A percentile compares a stretch with the other conserved stretches of the same genome.
phyloP scores from a whole-genome alignment of 2,797 vertebrate genomes.

The Oophaga sylvatica region DNA sequence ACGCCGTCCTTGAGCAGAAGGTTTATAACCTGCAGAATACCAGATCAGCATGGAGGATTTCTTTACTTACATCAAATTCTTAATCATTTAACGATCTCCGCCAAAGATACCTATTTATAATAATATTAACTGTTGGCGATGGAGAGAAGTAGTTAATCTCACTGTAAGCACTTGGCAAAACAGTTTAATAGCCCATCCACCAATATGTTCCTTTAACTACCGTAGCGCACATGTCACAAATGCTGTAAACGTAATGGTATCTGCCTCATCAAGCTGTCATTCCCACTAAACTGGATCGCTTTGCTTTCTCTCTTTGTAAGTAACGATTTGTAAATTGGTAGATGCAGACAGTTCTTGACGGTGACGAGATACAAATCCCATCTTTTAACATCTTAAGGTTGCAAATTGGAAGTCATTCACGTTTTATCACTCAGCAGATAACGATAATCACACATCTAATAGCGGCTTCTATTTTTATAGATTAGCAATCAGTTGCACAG shows the following conservation, averaged over 20 bases:
- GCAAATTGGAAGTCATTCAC: slow-evolving; percentile 43
- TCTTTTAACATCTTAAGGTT: slow-evolving; percentile 36
- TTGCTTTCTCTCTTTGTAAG: slow-evolving; percentile 58
- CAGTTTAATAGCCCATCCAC: slow-evolving; percentile 52
- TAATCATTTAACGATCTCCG: slow-evolving; percentile 8
- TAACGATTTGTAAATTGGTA: slow-evolving; percentile 55
- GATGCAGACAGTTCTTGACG: slow-evolving; percentile 28
- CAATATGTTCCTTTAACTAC: slow-evolving; percentile 62
- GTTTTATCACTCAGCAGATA: slow-evolving; percentile 25
- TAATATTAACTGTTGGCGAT: slow-evolving; percentile 45
- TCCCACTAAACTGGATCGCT: slow-evolving; percentile 51
- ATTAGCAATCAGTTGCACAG: neutral
- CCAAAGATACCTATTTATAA: slow-evolving; percentile 38
- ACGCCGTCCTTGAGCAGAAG: neutral
- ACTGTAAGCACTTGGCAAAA: slow-evolving; percentile 60
- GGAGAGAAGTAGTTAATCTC: slow-evolving; percentile 51
- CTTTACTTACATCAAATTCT: slow-evolving; percentile 10
- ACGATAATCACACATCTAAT: neutral
- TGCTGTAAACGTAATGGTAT: slow-evolving; percentile 59
- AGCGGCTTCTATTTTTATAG: neutral
- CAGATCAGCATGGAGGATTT: neutral
- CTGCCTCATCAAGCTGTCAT: slow-evolving; percentile 62
- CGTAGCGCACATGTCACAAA: slow-evolving; percentile 57
- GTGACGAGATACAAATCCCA: slow-evolving; percentile 47
- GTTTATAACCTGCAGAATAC: neutral